Conservation (phyloP, 2,888 invertebrate species). For the Achlya flavicornis region DNA sequence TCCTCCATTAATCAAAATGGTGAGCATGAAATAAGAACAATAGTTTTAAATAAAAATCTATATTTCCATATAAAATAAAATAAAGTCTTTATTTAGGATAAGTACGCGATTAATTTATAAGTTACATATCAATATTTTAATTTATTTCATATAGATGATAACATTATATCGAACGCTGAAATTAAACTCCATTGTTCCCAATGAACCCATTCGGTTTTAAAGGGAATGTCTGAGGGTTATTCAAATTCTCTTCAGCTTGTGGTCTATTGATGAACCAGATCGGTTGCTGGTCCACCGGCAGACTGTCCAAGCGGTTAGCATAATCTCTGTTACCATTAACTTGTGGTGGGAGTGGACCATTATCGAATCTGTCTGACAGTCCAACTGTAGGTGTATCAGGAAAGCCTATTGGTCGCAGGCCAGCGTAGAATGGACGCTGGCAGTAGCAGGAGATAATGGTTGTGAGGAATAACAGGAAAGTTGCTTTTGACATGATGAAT, state of each 20-base stretch:
- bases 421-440: conserved; percentile 74
- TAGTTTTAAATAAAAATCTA: too few species aligned
- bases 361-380: background rate
- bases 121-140: too few species aligned
- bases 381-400: background rate
- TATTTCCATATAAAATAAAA: too few species aligned
- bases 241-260: background rate
- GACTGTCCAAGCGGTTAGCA: background rate
- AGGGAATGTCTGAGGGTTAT: background rate
- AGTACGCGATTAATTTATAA: too few species aligned
- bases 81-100: too few species aligned
- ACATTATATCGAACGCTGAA: too few species aligned
- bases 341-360: background rate
- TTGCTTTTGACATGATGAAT: conserved; percentile 23
- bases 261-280: background rate
- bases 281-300: background rate
- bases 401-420: conserved; percentile 72
- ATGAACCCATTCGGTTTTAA: background rate
- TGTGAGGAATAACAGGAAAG: conserved; percentile 25
- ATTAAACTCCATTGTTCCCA: background rate
- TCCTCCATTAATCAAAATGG: too few species aligned
- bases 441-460: conserved; percentile 23
- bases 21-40: too few species aligned
- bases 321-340: background rate
- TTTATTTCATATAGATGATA: too few species aligned